Conservation (phyloP, 2,797 vertebrate genomes). For the Tachyglossus aculeatus region DNA sequence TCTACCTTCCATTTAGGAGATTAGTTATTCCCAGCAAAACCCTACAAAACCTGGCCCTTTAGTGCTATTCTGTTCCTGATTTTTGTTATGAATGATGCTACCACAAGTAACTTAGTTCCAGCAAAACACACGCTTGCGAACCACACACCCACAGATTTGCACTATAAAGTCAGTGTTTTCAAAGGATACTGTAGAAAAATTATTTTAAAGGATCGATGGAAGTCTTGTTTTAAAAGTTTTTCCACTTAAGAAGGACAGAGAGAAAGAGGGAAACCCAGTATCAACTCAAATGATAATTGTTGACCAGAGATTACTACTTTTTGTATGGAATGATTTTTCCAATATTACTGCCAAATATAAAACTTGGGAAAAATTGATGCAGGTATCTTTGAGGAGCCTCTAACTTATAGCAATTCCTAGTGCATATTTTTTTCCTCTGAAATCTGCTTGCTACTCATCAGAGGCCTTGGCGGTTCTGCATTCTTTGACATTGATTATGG, state of each 20-base stretch:
- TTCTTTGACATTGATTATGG: neutral
- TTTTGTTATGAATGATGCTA: neutral
- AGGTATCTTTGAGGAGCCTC: slow-evolving; percentile 30
- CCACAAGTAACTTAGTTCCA: too few relatives aligned
- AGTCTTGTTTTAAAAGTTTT: neutral
- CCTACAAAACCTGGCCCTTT: neutral
- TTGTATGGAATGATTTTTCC: neutral
- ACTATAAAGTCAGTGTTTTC: neutral
- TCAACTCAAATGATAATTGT: neutral
- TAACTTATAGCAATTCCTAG: neutral
- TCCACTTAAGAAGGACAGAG: neutral
- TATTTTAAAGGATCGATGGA: neutral
- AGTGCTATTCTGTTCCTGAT: neutral
- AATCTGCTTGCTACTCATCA: slow-evolving; percentile 27
- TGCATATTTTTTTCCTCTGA: slow-evolving; percentile 2
- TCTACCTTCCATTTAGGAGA: neutral
- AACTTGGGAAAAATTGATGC: neutral
- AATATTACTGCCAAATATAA: neutral
- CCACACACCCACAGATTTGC: neutral
- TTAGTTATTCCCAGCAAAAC: neutral
- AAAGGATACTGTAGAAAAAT: neutral
- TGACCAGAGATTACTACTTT: neutral
- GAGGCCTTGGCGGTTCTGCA: neutral
- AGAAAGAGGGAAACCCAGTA: neutral
- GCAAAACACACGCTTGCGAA: neutral